Base-by-base conservation (phyloP, 1,140 invertebrate genomes). In the Drosophila teissieri region DNA sequence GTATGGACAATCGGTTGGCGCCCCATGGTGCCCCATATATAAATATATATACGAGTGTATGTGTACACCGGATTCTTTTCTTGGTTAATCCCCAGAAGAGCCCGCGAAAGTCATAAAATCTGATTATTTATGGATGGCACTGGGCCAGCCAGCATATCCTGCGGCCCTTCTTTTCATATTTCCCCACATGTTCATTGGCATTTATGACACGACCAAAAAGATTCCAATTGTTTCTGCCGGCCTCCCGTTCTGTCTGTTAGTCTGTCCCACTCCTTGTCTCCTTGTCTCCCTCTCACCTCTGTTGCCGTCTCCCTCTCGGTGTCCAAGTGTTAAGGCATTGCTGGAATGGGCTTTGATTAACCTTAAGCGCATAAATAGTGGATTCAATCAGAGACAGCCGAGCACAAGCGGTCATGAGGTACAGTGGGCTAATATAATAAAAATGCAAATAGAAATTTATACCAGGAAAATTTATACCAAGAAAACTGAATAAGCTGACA, bases 321-420 rank as follows among this genome's bases (percentile, higher is more conserved):
- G 73, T 67, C 73, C 63, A 76, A 62, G 79, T 83, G 84, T 88
- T 86, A 88, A 88, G 62, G 75, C 79, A 88, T 88, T 54, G 83
- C 79, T 61, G 79, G 84, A 76, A 78, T 86, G 75, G 79, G 84
- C 83, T 88, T 88, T 88, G 83, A 88, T 88, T 88, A 88, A 88
- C 83, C 83, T 88, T 88, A 88, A 88, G 83, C 83, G 83, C 83
- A 88, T 88, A 88, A 88, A 88, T 88, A 88, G 83, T 88, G 83
- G 83, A 88, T 88, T 88, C 83, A 88, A 88, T 89, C 83, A 88
- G 83, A 73, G 62, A 56, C 73, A 49, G 62, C 44, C 68, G 44
- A 44, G 73, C 53, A 67, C 42, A 52, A 24, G 22, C 54, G 36
- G 49, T 57, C 53, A 37, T 24, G 36, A 22, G 27, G 44, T 49